Conservation (phyloP, 2,113 vertebrate genomes). For the Strix aluco region DNA sequence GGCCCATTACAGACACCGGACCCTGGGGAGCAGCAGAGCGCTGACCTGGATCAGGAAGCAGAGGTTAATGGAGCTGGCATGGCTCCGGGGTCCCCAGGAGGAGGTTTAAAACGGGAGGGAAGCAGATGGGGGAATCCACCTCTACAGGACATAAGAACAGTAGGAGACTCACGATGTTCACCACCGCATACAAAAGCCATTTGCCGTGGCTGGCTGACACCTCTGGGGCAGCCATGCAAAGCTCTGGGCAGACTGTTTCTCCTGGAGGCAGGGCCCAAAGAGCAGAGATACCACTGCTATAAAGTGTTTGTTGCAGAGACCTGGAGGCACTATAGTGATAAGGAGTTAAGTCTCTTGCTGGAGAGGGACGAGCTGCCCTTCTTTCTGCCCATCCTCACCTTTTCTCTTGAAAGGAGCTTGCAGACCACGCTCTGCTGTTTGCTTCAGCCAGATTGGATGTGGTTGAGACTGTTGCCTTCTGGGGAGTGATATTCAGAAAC, state of each 20-base stretch:
- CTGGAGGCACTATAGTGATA: accelerated
- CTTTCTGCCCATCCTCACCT: not conserved
- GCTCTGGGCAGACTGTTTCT: not conserved
- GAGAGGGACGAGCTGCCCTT: not conserved
- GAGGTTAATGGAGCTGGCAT: not conserved
- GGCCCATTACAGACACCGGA: not conserved
- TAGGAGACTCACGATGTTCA: not conserved
- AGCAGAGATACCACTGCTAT: not conserved
- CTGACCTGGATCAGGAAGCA: not conserved
- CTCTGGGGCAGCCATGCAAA: not conserved
- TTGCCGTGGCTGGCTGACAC: not conserved
- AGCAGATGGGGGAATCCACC: not conserved
- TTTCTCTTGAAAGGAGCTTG: not conserved
- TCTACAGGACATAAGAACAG: not conserved
- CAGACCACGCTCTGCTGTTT: not conserved
- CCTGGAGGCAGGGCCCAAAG: not conserved
- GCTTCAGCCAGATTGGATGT: not conserved
- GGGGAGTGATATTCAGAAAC: not conserved
- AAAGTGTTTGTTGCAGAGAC: not conserved
- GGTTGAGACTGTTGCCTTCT: not conserved
- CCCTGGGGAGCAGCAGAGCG: no score
- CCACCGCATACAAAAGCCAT: not conserved
- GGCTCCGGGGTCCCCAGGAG: not conserved
- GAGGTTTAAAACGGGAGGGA: not conserved
- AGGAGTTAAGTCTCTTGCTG: not conserved